phyloP scores from a whole-genome alignment of 2,113 vertebrate species.

The Crypturellus undulatus region DNA sequence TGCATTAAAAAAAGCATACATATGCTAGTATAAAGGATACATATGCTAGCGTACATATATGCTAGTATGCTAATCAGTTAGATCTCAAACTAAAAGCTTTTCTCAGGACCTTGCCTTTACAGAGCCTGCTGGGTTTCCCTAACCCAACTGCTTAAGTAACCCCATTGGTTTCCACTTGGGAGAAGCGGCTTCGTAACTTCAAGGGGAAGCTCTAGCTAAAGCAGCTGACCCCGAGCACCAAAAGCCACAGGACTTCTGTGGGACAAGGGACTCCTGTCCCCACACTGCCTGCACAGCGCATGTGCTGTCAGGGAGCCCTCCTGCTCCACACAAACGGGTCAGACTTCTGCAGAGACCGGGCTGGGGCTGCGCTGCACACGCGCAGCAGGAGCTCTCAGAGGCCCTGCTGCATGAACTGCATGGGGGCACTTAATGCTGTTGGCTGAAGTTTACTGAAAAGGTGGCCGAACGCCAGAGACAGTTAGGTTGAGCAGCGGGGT shows the following conservation, averaged over 20 bases:
- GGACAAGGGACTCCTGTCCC: background rate
- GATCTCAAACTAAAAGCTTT: background rate
- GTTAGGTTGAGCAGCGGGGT: background rate
- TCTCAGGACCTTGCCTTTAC: background rate
- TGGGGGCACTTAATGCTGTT: background rate
- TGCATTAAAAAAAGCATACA: background rate
- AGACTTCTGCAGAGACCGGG: background rate
- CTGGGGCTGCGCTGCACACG: background rate
- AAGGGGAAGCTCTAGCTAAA: background rate
- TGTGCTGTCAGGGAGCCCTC: background rate
- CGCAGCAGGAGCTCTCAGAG: background rate
- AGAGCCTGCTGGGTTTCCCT: background rate
- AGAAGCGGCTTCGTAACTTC: background rate
- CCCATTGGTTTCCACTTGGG: fast-evolving
- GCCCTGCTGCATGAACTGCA: background rate
- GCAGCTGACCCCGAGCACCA: background rate
- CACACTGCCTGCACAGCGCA: too few relatives aligned
- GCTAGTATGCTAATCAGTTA: background rate
- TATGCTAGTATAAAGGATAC: background rate
- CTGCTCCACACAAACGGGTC: background rate
- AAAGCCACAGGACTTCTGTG: background rate
- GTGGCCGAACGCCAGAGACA: background rate
- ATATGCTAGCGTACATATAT: too few relatives aligned
- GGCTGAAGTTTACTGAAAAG: background rate
- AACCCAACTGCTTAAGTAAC: background rate